These are phyloP conservation scores for Euschistus heros DNA, from an alignment of 1,140 invertebrate genomes.

Conservation along the genomic window DNA sequence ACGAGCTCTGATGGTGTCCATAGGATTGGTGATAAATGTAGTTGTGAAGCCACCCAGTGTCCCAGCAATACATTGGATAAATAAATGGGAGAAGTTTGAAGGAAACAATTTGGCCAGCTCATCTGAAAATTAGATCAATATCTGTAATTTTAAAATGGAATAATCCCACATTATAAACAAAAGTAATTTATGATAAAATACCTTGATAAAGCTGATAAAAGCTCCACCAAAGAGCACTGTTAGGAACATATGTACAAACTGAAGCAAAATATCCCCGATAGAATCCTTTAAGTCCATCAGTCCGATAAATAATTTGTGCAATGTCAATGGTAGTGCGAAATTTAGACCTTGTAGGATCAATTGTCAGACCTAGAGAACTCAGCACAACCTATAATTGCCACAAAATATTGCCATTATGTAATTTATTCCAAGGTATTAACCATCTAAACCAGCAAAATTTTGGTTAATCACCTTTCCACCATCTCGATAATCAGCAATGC, in stretches of 20 bases:
- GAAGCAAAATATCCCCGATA: slow-evolving; percentile 90
- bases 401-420: neutral
- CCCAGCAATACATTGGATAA: slow-evolving; percentile 80
- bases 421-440: neutral
- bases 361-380: slow-evolving; percentile 55
- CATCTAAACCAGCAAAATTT: neutral
- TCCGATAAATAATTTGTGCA: slow-evolving; percentile 57
- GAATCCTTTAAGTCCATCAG: slow-evolving; percentile 77
- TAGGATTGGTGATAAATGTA: slow-evolving; percentile 85
- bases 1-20: slow-evolving; percentile 83
- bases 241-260: slow-evolving; percentile 84
- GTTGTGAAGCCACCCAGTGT: slow-evolving; percentile 85
- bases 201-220: slow-evolving; percentile 92
- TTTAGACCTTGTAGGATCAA: slow-evolving; percentile 46
- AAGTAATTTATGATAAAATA: slow-evolving; percentile 34
- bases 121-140: slow-evolving; percentile 45
- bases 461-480: slow-evolving; percentile 29
- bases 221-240: slow-evolving; percentile 92
- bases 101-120: slow-evolving; percentile 62
- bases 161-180: neutral
- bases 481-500: slow-evolving; percentile 43
- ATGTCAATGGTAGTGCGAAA: slow-evolving; percentile 58
- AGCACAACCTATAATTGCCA: slow-evolving; percentile 41
- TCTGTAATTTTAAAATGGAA: neutral
- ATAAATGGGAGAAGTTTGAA: slow-evolving; percentile 64